Evolutionary conservation across 2,113 vertebrate species (phyloP).

Genomic region (Columba janthina): DNA sequence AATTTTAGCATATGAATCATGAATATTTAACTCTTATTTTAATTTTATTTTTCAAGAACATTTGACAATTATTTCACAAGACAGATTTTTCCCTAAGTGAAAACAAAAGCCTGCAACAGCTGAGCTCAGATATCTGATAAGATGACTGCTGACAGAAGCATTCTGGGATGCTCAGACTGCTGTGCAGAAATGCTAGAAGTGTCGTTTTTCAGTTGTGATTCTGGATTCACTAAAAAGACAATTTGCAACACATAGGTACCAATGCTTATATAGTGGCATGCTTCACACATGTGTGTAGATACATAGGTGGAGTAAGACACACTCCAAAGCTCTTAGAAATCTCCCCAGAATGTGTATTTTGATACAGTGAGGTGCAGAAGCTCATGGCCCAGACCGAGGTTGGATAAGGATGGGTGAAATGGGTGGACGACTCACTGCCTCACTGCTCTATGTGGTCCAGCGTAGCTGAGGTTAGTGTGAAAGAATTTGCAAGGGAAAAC

Average conservation of each 20-base stretch:
- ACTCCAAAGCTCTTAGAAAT: background rate
- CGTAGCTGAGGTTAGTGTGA: background rate
- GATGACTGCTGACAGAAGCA: conserved; percentile 19
- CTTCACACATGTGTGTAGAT: background rate
- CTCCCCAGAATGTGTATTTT: background rate
- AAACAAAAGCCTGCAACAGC: background rate
- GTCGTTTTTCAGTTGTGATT: conserved; percentile 27
- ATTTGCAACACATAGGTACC: background rate
- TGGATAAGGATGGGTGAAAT: background rate
- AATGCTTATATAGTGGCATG: background rate
- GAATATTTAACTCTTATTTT: conserved; percentile 24
- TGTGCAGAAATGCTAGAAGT: background rate
- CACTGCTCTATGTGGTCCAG: rapidly evolving
- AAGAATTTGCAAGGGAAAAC: background rate
- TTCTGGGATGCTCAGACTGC: conserved; percentile 12
- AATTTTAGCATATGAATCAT: background rate
- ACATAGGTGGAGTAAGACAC: background rate
- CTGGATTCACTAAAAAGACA: background rate
- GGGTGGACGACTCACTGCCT: rapidly evolving
- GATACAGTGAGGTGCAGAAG: background rate
- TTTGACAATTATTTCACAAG: conserved; percentile 40
- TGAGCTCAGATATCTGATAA: conserved; percentile 49
- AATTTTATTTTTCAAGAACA: conserved; percentile 3
- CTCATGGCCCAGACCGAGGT: no score
- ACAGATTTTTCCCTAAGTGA: conserved; percentile 17